phyloP scores from a whole-genome alignment of 37 sponge, comb jelly and placozoan genomes.

The Lycopodina hypogea region DNA sequence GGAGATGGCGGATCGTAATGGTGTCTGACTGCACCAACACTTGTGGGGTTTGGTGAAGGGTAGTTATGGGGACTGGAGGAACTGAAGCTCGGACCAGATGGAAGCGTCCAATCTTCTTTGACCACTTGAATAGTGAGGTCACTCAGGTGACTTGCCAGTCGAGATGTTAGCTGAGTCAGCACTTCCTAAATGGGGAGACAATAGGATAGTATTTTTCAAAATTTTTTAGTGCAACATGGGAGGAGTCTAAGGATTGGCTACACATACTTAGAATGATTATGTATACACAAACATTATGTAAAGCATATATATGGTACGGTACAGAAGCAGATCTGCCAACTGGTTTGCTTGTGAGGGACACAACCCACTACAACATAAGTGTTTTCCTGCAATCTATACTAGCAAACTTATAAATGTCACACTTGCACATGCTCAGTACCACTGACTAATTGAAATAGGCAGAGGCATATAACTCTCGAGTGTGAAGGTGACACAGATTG shows the following conservation, averaged over 20 bases:
- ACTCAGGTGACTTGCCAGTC: constrained; percentile 68
- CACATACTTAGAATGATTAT: not conserved
- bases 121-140: constrained; percentile 88
- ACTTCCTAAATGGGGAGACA: constrained; percentile 55
- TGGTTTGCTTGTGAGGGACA: no score
- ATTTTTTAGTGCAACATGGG: not conserved
- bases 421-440: no score
- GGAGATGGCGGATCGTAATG: not conserved
- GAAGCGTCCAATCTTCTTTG: constrained; percentile 82
- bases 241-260: no score
- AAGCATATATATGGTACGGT: not conserved
- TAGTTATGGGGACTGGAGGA: not conserved
- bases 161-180: constrained; percentile 66
- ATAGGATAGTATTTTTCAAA: not conserved
- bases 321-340: no score
- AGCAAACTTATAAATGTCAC: no score
- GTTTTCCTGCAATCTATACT: no score
- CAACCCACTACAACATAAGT: no score
- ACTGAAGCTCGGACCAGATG: constrained; percentile 24
- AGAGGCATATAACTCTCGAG: no score
- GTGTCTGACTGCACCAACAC: no score
- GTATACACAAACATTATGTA: not conserved
- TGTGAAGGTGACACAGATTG: no score
- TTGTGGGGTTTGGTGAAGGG: not conserved
- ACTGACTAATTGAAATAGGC: no score